A percentile compares a stretch with the other conserved stretches of the same genome.
Conservation (phyloP, 64 coral and sea anemone genomes). For the Orbicella faveolata region DNA sequence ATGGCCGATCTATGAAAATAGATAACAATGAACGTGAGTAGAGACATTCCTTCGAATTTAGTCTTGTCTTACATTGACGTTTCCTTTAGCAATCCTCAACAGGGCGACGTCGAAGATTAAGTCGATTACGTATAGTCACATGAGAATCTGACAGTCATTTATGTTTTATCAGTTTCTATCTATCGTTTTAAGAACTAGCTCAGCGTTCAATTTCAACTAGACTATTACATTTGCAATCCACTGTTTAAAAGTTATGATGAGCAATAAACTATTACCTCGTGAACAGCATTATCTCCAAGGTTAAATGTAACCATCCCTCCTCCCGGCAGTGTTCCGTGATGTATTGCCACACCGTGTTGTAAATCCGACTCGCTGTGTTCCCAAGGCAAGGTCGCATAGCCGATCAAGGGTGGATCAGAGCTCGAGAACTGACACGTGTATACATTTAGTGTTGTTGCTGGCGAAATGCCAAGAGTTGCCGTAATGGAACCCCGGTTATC, state of each 20-base stretch:
- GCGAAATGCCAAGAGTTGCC: conserved; percentile 38
- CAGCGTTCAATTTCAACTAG: too few relatives aligned
- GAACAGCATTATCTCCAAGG: conserved; percentile 73
- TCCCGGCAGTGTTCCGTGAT: conserved; percentile 64
- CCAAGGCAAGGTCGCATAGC: conserved; percentile 72
- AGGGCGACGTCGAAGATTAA: too few relatives aligned
- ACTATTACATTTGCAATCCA: neutral
- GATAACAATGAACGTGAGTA: neutral
- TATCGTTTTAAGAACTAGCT: too few relatives aligned
- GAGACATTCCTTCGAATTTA: too few relatives aligned
- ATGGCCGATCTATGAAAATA: conserved; percentile 69
- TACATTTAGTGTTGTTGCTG: conserved; percentile 61
- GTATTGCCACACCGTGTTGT: conserved; percentile 65
- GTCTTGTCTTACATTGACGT: too few relatives aligned
- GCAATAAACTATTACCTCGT: conserved; percentile 47
- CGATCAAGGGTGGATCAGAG: conserved; percentile 18
- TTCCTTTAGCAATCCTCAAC: too few relatives aligned
- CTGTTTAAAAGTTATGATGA: neutral
- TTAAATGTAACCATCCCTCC: conserved; percentile 39
- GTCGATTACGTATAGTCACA: too few relatives aligned
- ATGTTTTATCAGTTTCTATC: too few relatives aligned
- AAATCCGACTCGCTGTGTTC: conserved; percentile 33
- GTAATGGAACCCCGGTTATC: neutral
- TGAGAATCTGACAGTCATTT: too few relatives aligned
- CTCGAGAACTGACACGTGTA: conserved; percentile 62